These are phyloP conservation scores for Stenolophus ochropezus DNA, from an alignment of 2,888 invertebrate genomes.

Conservation along the genomic window DNA sequence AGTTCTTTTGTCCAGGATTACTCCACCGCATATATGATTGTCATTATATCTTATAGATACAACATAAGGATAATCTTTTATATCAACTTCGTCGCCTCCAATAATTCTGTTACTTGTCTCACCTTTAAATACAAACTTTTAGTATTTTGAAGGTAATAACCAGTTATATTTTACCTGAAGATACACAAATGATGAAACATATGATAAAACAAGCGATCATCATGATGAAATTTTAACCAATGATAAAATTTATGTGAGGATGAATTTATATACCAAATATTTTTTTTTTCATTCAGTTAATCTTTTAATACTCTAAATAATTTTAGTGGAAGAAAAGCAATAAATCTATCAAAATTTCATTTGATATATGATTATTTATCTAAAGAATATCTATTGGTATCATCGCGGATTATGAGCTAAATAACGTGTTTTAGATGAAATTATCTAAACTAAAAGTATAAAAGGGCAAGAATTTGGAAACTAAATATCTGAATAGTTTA, in stretches of 20 bases:
- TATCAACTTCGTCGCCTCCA: constrained; percentile 14
- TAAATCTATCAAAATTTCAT: too few relatives aligned
- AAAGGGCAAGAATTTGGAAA: too few relatives aligned
- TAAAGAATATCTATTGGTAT: too few relatives aligned
- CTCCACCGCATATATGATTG: constrained; percentile 11
- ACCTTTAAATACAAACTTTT: neutral
- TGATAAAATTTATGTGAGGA: neutral
- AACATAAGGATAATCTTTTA: constrained; percentile 34
- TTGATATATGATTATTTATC: too few relatives aligned
- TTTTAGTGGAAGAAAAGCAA: too few relatives aligned
- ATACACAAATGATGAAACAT: neutral
- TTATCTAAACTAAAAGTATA: too few relatives aligned
- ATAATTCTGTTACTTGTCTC: constrained; percentile 3
- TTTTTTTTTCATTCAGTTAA: too few relatives aligned
- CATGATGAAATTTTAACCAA: neutral
- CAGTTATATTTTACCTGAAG: neutral
- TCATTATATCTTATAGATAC: constrained; percentile 2
- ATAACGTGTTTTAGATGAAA: too few relatives aligned
- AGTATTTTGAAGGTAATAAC: neutral
- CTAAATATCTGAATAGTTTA: too few relatives aligned
- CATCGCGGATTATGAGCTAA: too few relatives aligned
- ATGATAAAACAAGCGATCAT: neutral
- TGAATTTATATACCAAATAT: neutral
- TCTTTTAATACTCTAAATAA: too few relatives aligned
- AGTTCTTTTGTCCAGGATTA: neutral